These are phyloP conservation scores for Tupaia tana DNA, from an alignment of 2,113 vertebrate genomes.

Conservation along the genomic window DNA sequence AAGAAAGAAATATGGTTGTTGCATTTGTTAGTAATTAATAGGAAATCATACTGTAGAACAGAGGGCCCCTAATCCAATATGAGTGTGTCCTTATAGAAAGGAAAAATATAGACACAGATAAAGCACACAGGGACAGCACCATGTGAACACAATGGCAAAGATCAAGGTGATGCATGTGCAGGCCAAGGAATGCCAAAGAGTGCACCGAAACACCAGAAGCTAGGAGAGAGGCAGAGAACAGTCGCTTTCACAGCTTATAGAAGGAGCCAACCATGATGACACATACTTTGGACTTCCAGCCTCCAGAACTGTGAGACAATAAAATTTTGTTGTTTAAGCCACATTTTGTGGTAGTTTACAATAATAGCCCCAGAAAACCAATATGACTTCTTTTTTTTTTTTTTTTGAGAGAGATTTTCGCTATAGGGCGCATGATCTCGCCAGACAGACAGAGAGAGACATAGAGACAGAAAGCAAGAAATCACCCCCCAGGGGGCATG, in stretches of 20 bases:
- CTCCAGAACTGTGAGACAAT: not conserved
- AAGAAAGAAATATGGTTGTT: not conserved
- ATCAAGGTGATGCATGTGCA: not conserved
- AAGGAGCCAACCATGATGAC: not conserved
- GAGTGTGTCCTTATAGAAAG: not conserved
- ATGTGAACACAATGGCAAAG: not conserved
- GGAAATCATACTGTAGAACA: not conserved
- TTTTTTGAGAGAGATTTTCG: too few species aligned
- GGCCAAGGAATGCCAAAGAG: not conserved
- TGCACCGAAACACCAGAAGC: not conserved
- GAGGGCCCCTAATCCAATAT: not conserved
- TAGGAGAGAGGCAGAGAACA: not conserved
- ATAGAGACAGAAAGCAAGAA: too few species aligned
- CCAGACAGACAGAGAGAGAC: too few species aligned
- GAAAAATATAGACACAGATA: slow-evolving; percentile 17
- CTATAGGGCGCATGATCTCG: too few species aligned
- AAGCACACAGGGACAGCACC: not conserved
- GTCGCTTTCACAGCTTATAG: not conserved
- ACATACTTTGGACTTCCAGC: not conserved
- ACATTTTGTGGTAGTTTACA: not conserved
- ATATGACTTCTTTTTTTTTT: not conserved
- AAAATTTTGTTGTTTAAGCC: not conserved
- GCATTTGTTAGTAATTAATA: not conserved
- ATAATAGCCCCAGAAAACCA: not conserved
- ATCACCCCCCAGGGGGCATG: too few species aligned